A percentile compares a stretch with the other conserved stretches of the same genome.
phyloP scores from a whole-genome alignment of 2,113 vertebrate genomes.

The Prunella fulvescens region DNA sequence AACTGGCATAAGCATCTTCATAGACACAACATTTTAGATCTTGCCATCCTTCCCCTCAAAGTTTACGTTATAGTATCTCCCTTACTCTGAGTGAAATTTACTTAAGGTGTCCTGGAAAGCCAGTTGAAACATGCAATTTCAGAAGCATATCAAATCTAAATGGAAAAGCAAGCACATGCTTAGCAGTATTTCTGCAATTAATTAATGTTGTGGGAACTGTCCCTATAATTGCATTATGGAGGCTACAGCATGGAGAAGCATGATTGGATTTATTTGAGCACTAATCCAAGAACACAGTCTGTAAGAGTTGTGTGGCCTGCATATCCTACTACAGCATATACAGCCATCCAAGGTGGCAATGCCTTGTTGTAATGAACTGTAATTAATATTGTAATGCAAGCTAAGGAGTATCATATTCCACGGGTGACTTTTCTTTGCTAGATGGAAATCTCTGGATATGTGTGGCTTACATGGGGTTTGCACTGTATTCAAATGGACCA shows the following conservation, averaged over 20 bases:
- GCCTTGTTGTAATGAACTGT: not conserved
- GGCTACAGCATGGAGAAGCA: not conserved
- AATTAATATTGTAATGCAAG: not conserved
- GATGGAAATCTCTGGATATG: not conserved
- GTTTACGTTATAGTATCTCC: not conserved
- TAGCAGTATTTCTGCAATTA: not conserved
- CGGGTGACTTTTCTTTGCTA: not conserved
- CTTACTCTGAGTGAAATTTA: not conserved
- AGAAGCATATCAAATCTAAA: not conserved
- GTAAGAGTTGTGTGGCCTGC: not conserved
- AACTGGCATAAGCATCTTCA: not conserved
- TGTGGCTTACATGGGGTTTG: not conserved
- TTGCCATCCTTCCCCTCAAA: not conserved
- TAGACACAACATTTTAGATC: not conserved
- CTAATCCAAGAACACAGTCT: not conserved
- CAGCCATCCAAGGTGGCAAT: not conserved
- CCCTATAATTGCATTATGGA: not conserved
- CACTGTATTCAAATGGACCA: accelerated
- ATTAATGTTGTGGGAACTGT: not conserved
- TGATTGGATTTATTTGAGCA: not conserved
- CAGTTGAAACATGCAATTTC: not conserved
- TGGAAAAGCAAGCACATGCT: not conserved
- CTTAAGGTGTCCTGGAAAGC: not conserved
- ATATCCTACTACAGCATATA: not conserved
- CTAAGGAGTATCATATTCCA: not conserved